A percentile compares a stretch with the other conserved stretches of the same genome.
These are phyloP conservation scores for Himantopus leucocephalus DNA, from an alignment of 2,113 vertebrate species.

Conservation along the genomic window DNA sequence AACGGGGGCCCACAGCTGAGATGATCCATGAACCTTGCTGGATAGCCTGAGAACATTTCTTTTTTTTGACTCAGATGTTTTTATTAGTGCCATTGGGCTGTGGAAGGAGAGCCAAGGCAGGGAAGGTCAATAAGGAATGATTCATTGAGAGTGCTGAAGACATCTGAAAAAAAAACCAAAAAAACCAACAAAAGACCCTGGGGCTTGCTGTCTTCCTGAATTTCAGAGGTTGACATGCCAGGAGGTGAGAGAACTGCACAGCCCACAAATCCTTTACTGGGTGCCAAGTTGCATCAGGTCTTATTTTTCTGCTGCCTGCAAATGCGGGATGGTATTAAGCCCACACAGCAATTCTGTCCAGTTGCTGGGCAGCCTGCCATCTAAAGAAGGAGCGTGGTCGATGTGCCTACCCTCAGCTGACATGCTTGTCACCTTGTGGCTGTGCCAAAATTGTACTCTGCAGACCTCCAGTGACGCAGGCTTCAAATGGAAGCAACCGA, in stretches of 20 bases:
- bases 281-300: not conserved
- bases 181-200: rapidly evolving
- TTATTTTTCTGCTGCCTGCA: not conserved
- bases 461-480: not conserved
- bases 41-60: not conserved
- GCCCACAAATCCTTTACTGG: not conserved
- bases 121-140: not conserved
- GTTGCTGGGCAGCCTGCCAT: not conserved
- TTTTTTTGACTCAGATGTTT: not conserved
- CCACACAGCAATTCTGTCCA: not conserved
- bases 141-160: not conserved
- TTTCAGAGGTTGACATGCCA: not conserved
- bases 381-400: rapidly evolving
- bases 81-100: not conserved
- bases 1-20: not conserved
- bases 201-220: not conserved
- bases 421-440: not conserved
- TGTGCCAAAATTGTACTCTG: not conserved
- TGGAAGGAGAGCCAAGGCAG: not conserved
- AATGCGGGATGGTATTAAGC: not conserved
- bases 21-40: not conserved
- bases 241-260: not conserved
- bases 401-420: not conserved
- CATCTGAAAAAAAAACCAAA: not conserved
- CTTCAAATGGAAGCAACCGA: not conserved